Percentiles rank a stretch among this genome's conserved stretches.
Evolutionary conservation across 2,888 invertebrate species (phyloP).

Genomic region (Megamerina dolium): DNA sequence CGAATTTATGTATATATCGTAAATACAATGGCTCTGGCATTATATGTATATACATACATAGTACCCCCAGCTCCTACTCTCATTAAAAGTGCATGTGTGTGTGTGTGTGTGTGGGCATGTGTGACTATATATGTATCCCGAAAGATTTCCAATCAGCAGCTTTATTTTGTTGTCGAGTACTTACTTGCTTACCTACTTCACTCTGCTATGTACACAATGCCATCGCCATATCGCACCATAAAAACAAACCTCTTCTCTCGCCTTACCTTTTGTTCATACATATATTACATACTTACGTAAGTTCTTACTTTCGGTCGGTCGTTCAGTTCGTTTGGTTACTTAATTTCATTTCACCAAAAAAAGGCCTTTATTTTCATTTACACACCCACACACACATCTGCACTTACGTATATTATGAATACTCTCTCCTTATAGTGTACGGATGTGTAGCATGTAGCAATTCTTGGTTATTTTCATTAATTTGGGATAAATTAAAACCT

Average conservation of each 20-base stretch:
- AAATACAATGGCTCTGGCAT: not conserved
- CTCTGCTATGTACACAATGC: slow-evolving; percentile 4
- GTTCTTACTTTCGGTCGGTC: not conserved
- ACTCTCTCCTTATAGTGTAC: too few species aligned
- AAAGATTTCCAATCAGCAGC: slow-evolving; percentile 20
- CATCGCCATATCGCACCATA: too few species aligned
- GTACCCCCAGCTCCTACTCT: too few species aligned
- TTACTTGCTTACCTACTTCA: not conserved
- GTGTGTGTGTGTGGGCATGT: slow-evolving; percentile 2
- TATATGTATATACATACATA: not conserved
- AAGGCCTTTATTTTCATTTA: slow-evolving; percentile 9
- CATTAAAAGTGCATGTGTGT: slow-evolving; percentile 2
- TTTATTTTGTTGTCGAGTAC: slow-evolving; percentile 6
- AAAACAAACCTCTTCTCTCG: too few species aligned
- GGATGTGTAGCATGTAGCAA: slow-evolving; percentile 1
- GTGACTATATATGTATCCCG: slow-evolving; percentile 10
- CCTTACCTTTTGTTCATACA: too few species aligned
- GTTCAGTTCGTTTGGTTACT: slow-evolving; percentile 10
- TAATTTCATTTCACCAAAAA: slow-evolving; percentile 16
- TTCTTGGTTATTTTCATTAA: slow-evolving; percentile 41
- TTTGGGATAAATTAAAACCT: slow-evolving; percentile 47
- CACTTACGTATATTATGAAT: not conserved
- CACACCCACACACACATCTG: not conserved
- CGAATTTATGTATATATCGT: not conserved
- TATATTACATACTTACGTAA: too few species aligned